Evolutionary conservation across 37 sponge, comb jelly and placozoan species (phyloP), one percentile per base, ranked within the genome.

Genomic region (Hormiphora californensis): DNA sequence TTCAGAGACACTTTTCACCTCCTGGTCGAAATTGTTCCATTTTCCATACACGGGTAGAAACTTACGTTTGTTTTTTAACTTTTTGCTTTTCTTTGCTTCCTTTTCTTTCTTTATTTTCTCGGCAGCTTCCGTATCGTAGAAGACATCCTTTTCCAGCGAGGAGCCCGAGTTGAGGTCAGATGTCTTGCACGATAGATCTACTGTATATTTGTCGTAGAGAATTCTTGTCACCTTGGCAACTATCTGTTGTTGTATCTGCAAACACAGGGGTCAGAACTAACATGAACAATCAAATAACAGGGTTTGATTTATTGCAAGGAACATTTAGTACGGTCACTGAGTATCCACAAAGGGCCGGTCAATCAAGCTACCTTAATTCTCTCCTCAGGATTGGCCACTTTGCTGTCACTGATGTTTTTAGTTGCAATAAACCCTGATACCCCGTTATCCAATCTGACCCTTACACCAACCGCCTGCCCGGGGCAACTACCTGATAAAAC

Each of bases 361-460:
- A 49, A 49, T 17, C 53, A 9, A 17, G 53, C 53, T 59, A 93
- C 94, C 86, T 94, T 85, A 0, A 97, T 89, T 67, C 93, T 90
- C 37, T 94, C 93, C 85, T 94, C 95, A 15, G 92, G 94, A 40
- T 86, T 87, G 21, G 86, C 73, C 33, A 97, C 89, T 0, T 38
- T 85, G 25, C 88, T 91, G 63, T 94, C 95, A 67, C 99, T 97
- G 88, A 97, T 86, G 87, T 97, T 94, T 55, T 92, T 91, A 35
- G 90, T 92, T 32, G 85, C 88, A 33, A 97, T 92, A 81, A 97
- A 97, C 7, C 99, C 99, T 63, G 61, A 86, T n/a, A 97, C 40
- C 0, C 95, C 95, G 63, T 91, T 97, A 40, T 94, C 99, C 33
- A 97, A 88, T 38, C 90, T 55, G 0, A 93, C 91, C 1, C 93